phyloP scores from a whole-genome alignment of 1,140 invertebrate genomes.

The Anoplolepis gracilipes region DNA sequence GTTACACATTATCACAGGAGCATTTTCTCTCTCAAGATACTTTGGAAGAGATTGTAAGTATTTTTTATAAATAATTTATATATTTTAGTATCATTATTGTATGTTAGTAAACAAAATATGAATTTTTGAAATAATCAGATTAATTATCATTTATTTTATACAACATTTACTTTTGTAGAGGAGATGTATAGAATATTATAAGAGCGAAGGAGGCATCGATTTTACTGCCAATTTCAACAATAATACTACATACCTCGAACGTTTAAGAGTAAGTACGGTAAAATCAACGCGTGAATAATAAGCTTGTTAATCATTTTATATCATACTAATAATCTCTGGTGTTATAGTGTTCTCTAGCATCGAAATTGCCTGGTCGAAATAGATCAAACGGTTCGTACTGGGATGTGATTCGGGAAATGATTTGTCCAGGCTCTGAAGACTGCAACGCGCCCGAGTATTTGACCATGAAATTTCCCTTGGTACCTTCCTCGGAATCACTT shows the following conservation, averaged over 20 bases:
- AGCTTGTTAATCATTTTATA: background rate
- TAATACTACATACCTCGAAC: conserved; percentile 92
- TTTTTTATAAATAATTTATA: conserved; percentile 6
- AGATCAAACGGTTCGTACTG: conserved; percentile 82
- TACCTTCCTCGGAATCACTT: conserved; percentile 79
- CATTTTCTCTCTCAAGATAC: conserved; percentile 93
- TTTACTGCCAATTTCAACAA: conserved; percentile 92
- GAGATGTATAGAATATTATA: conserved; percentile 94
- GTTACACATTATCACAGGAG: conserved; percentile 94
- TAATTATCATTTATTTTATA: too few relatives aligned
- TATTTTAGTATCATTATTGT: background rate
- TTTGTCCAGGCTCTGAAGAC: conserved; percentile 82
- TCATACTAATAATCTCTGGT: conserved; percentile 31
- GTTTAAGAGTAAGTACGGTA: conserved; percentile 88
- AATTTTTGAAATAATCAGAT: background rate
- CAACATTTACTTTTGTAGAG: conserved; percentile 85
- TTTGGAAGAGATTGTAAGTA: conserved; percentile 92
- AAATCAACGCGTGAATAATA: background rate
- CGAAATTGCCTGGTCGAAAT: conserved; percentile 82
- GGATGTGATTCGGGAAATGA: conserved; percentile 84
- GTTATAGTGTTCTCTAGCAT: conserved; percentile 82
- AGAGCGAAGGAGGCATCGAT: conserved; percentile 91
- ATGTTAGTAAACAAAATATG: background rate
- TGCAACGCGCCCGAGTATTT: conserved; percentile 75
- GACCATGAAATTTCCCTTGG: conserved; percentile 81